Conservation (phyloP, 2,113 vertebrate genomes). For the Eretmochelys imbricata region DNA sequence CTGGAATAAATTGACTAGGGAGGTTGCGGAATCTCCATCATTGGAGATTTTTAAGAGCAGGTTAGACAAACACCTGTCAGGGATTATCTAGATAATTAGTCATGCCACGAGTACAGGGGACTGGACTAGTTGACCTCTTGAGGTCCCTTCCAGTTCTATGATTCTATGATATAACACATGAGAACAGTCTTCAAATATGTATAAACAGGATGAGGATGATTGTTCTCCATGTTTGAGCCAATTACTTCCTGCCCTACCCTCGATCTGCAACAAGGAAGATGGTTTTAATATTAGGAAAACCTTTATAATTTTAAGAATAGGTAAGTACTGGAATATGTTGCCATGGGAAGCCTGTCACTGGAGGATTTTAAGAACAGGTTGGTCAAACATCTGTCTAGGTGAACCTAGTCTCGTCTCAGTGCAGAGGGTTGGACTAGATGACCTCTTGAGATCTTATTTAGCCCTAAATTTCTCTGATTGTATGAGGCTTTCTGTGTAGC, state of each 20-base stretch:
- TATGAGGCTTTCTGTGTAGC: background rate
- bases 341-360: background rate
- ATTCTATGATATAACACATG: background rate
- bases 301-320: background rate
- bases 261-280: background rate
- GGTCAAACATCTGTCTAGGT: background rate
- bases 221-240: background rate
- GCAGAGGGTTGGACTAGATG: background rate
- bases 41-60: no score
- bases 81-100: no score
- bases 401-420: background rate
- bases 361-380: background rate
- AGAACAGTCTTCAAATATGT: background rate
- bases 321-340: background rate
- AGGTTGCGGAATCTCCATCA: no score
- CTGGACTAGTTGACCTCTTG: no score
- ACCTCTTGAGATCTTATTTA: background rate
- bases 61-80: no score
- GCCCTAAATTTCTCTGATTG: background rate
- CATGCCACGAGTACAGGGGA: no score
- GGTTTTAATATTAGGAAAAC: background rate
- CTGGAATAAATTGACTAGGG: no score
- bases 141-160: no score
- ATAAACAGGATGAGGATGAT: background rate
- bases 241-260: background rate